Base-by-base conservation (phyloP, 2,888 invertebrate genomes). In the Rhaphigaster nebulosa region DNA sequence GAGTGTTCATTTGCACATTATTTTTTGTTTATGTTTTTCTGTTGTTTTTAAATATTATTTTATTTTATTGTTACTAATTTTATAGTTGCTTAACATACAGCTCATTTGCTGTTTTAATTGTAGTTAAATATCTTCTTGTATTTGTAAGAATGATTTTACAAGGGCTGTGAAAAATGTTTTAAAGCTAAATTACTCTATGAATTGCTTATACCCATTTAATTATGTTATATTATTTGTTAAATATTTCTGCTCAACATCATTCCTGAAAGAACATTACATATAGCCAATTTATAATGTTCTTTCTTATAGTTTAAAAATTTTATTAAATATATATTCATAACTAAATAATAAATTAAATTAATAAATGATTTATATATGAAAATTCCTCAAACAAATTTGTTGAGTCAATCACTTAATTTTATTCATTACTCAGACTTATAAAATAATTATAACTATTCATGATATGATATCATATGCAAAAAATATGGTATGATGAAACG, bases 281-380 rank as follows among this genome's bases (percentile, higher is more conserved):
- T 84, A 84, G 84, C 84, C 84, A 84, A 84, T 84, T 84, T 84
- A n/a, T 84, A 84, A 84, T 84, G 45, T 84, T 84, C 45, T 84
- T 84, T 84, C 84, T 84, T 84, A 50, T 84, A 84, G 50, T 45
- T 84, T 76, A 76, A 76, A 76, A 20, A 20, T 76, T 34, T 34
- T 38, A 38, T 76, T 76, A 23, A 18, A 29, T 34, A 34, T 8
- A 34, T 34, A 70, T 65, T 23, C n/a, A 60, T 60, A n/a, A 60
- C 3, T n/a, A 60, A n/a, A 15, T 29, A 65, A n/a, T n/a, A 12
- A n/a, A n/a, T 60, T n/a, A 8, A 60, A 60, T 60, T 60, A n/a
- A 60, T 1, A 60, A 60, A 60, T 60, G 60, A n/a, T 8, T 23
- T 3, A 26, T 8, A 60, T 6, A 6, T 60, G n/a, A 60, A 60